phyloP scores from a whole-genome alignment of 2,888 invertebrate species.

The Sacculina carcini region DNA sequence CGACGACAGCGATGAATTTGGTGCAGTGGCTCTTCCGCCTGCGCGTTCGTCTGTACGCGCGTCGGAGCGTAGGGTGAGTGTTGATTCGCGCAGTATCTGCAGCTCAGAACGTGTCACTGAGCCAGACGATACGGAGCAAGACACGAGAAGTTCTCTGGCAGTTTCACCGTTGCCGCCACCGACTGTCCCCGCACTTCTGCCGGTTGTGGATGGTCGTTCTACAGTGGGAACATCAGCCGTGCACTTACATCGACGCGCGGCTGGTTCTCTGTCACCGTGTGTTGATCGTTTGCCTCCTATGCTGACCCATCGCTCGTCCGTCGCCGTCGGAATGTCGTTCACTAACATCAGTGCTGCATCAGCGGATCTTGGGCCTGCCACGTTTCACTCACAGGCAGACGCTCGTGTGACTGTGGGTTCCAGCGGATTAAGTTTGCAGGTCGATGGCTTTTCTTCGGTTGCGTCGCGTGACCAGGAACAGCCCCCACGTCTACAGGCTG shows the following conservation, averaged over 20 bases:
- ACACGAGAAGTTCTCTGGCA: constrained; percentile 1
- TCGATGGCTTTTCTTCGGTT: too few relatives aligned
- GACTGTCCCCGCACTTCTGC: too few relatives aligned
- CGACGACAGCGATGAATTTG: constrained; percentile 34
- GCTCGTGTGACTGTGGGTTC: too few relatives aligned
- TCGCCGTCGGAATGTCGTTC: background rate
- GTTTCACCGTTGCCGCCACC: background rate
- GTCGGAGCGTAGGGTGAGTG: background rate
- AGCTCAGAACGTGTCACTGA: background rate
- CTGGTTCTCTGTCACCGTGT: too few relatives aligned
- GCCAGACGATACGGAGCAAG: constrained; percentile 5
- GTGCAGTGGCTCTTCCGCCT: constrained; percentile 21
- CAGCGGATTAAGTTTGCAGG: too few relatives aligned
- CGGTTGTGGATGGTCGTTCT: too few relatives aligned
- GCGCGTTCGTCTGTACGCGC: background rate
- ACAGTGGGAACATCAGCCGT: too few relatives aligned
- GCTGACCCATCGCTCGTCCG: background rate
- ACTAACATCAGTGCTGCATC: background rate
- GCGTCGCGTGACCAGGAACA: background rate
- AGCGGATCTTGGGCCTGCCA: background rate
- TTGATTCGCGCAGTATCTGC: background rate
- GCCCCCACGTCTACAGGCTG: too few relatives aligned
- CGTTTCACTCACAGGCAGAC: too few relatives aligned
- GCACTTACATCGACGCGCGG: too few relatives aligned
- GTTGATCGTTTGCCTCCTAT: background rate